These are phyloP conservation scores for Sialis lutaria DNA, from an alignment of 2,888 invertebrate species.

Conservation along the genomic window DNA sequence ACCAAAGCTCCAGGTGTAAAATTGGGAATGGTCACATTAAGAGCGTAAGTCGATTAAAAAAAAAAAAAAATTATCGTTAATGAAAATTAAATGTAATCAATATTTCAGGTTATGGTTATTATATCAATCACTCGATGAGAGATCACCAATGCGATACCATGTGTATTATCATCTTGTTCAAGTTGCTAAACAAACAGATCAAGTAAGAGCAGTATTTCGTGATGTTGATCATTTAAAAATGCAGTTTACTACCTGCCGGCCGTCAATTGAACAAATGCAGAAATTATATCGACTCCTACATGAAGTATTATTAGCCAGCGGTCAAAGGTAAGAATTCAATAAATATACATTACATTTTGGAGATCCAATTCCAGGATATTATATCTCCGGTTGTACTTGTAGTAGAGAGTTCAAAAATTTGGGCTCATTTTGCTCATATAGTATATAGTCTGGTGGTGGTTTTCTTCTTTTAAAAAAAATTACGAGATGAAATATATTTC, in stretches of 20 bases:
- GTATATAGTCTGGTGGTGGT: too few relatives aligned
- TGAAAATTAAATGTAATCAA: constrained; percentile 1
- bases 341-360: too few relatives aligned
- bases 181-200: constrained; percentile 75
- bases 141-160: constrained; percentile 73
- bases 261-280: constrained; percentile 80
- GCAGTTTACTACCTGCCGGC: constrained; percentile 62
- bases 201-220: constrained; percentile 66
- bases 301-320: constrained; percentile 71
- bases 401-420: too few relatives aligned
- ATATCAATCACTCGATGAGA: constrained; percentile 77
- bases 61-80: not conserved
- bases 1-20: constrained; percentile 72
- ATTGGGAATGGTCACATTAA: constrained; percentile 61
- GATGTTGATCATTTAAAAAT: constrained; percentile 69
- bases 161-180: constrained; percentile 85
- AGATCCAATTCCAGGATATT: not conserved
- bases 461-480: too few relatives aligned
- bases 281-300: constrained; percentile 77
- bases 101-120: constrained; percentile 50
- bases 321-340: constrained; percentile 48
- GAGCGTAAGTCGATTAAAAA: constrained; percentile 47
- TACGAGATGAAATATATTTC: too few relatives aligned
- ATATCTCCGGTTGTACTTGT: not conserved
- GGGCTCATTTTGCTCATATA: not conserved